phyloP scores from a whole-genome alignment of 1,140 invertebrate genomes.

The Drosophila suzukii region DNA sequence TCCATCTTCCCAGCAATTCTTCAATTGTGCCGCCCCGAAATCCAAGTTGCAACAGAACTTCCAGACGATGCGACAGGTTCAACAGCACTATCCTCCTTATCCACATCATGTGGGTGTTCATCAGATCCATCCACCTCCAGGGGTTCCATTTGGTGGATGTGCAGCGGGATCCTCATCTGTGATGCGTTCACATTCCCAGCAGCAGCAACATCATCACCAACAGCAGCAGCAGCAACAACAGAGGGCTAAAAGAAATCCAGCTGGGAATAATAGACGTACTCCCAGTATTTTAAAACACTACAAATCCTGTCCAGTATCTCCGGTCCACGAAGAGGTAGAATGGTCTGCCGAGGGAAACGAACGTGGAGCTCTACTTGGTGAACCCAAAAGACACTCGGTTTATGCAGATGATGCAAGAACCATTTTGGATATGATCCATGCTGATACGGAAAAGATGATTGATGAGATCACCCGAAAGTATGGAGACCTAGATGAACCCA shows the following conservation, averaged over 20 bases:
- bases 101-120: conserved; percentile 83
- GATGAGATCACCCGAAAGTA: conserved; percentile 87
- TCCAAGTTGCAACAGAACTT: conserved; percentile 84
- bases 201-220: conserved; percentile 12
- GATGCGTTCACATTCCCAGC: conserved; percentile 13
- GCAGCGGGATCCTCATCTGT: conserved; percentile 1
- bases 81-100: conserved; percentile 84
- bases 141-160: conserved; percentile 62
- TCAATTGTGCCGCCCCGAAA: conserved; percentile 83
- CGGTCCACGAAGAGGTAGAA: conserved; percentile 88
- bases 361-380: conserved; percentile 42
- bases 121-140: conserved; percentile 80
- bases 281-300: conserved; percentile 88
- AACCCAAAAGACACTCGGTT: conserved; percentile 81
- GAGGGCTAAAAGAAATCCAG: conserved; percentile 70
- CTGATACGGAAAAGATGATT: conserved; percentile 87
- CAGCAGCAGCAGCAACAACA: conserved; percentile 25
- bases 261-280: conserved; percentile 83
- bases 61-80: conserved; percentile 81
- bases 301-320: conserved; percentile 89
- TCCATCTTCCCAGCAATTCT: conserved; percentile 55
- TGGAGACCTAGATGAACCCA: conserved; percentile 86
- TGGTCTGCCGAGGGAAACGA: conserved; percentile 84
- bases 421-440: conserved; percentile 87
- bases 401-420: conserved; percentile 86